Percentiles rank a stretch among this genome's conserved stretches.
phyloP scores from a whole-genome alignment of 92 coral and sea anemone genomes.

The Palythoa grandis region DNA sequence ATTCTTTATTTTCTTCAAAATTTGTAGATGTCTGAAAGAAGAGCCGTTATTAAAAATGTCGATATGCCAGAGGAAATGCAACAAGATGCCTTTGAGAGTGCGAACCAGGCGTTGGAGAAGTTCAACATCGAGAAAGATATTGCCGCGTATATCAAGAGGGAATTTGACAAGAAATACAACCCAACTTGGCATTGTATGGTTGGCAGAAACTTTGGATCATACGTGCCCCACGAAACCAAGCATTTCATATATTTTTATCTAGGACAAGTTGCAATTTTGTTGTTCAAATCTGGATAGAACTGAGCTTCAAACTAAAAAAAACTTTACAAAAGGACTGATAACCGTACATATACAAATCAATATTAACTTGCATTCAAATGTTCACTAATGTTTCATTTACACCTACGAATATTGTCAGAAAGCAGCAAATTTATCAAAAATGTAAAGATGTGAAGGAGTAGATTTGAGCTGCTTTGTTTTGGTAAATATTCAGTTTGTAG shows the following conservation, averaged over 20 bases:
- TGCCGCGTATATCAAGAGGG: constrained; percentile 94
- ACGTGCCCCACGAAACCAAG: constrained; percentile 98
- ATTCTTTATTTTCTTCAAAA: constrained; percentile 20
- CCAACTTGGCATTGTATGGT: constrained; percentile 99
- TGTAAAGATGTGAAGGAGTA: too few relatives aligned
- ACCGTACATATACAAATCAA: too few relatives aligned
- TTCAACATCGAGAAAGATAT: constrained; percentile 97
- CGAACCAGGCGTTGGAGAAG: constrained; percentile 92
- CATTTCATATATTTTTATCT: constrained; percentile 97
- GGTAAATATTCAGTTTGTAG: too few relatives aligned
- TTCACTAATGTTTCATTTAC: too few relatives aligned
- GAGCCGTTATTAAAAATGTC: constrained; percentile 92
- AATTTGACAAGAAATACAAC: constrained; percentile 98
- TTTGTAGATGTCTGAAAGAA: constrained; percentile 91
- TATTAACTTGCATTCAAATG: too few relatives aligned
- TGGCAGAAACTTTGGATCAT: constrained; percentile 96
- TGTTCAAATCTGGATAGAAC: constrained; percentile 86
- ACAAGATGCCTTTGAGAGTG: constrained; percentile 92
- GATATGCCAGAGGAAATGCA: constrained; percentile 99
- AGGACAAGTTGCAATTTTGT: constrained; percentile 95
- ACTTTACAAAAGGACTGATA: too few relatives aligned
- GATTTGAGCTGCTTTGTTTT: too few relatives aligned
- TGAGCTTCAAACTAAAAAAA: background rate
- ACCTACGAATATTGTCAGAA: too few relatives aligned
- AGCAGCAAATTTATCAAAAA: too few relatives aligned